A percentile compares a stretch with the other conserved stretches of the same genome.
Evolutionary conservation across 2,888 invertebrate species (phyloP).

Genomic region (Nomada lathburiana): DNA sequence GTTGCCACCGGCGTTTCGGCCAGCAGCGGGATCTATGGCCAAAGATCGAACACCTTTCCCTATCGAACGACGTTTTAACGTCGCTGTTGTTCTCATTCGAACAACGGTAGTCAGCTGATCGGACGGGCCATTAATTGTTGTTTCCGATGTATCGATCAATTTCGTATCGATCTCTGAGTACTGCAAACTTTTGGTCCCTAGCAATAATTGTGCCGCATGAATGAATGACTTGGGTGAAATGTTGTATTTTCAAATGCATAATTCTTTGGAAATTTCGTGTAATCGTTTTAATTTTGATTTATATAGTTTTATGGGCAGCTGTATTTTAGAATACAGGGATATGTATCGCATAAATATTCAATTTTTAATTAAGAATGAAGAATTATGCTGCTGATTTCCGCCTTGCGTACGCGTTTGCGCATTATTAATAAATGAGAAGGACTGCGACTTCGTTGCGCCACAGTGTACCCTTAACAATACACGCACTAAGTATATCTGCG

Average conservation of each 20-base stretch:
- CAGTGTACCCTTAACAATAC: no score
- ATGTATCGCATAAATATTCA: no score
- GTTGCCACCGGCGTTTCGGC: neutral
- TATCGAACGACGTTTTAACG: slow-evolving; percentile 4
- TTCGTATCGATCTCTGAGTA: slow-evolving; percentile 21
- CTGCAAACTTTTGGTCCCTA: neutral
- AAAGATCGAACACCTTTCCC: slow-evolving; percentile 10
- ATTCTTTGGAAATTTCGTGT: no score
- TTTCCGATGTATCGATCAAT: slow-evolving; percentile 33
- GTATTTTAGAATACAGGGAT: no score
- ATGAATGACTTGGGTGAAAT: neutral
- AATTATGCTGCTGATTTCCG: neutral
- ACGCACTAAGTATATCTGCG: no score
- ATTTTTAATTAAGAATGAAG: no score
- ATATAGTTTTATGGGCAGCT: no score
- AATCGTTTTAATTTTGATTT: no score
- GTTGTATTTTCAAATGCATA: neutral
- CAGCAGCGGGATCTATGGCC: slow-evolving; percentile 5
- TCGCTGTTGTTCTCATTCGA: slow-evolving; percentile 1
- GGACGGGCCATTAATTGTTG: slow-evolving; percentile 14
- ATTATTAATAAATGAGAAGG: neutral
- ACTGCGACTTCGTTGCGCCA: no score
- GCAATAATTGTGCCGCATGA: slow-evolving; percentile 18
- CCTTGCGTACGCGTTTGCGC: neutral
- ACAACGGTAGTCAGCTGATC: neutral